A percentile compares a stretch with the other conserved stretches of the same genome.
These are phyloP conservation scores for Torymus texanus DNA, from an alignment of 2,888 invertebrate species.

Conservation along the genomic window DNA sequence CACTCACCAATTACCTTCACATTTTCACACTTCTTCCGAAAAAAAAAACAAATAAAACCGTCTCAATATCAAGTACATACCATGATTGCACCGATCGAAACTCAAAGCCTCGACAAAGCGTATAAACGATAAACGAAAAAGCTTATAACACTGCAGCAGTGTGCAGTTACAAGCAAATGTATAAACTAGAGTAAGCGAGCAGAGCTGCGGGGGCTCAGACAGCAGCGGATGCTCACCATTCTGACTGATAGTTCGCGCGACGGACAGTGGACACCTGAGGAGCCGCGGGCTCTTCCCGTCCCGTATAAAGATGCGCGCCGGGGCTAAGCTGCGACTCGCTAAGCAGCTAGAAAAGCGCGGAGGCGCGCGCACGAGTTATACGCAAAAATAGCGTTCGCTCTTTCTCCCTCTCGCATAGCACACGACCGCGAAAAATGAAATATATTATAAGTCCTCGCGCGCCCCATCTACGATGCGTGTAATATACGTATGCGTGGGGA, in stretches of 20 bases:
- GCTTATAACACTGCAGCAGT: too few species aligned
- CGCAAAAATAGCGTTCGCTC: conserved; percentile 40
- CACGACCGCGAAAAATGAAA: conserved; percentile 71
- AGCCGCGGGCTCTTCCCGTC: conserved; percentile 65
- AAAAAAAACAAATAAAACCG: too few species aligned
- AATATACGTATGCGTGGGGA: too few species aligned
- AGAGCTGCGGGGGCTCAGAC: background rate
- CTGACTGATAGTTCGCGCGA: conserved; percentile 65
- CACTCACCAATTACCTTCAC: too few species aligned
- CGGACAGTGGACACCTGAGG: conserved; percentile 72
- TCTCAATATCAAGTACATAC: too few species aligned
- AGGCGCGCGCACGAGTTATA: conserved; percentile 62
- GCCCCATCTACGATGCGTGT: too few species aligned
- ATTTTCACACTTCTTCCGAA: too few species aligned
- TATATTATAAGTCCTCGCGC: conserved; percentile 70
- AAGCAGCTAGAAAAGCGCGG: conserved; percentile 73
- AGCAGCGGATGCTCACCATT: conserved; percentile 68
- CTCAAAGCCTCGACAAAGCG: too few species aligned
- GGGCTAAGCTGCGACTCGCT: conserved; percentile 59
- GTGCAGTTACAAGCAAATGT: background rate
- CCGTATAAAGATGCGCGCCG: conserved; percentile 71
- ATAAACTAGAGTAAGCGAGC: background rate
- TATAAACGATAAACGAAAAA: too few species aligned
- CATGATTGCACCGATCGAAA: too few species aligned
- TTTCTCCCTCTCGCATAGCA: conserved; percentile 61